A percentile compares a stretch with the other conserved stretches of the same genome.
These are phyloP conservation scores for Drosophila orosa DNA, from an alignment of 1,140 invertebrate genomes.

Conservation along the genomic window DNA sequence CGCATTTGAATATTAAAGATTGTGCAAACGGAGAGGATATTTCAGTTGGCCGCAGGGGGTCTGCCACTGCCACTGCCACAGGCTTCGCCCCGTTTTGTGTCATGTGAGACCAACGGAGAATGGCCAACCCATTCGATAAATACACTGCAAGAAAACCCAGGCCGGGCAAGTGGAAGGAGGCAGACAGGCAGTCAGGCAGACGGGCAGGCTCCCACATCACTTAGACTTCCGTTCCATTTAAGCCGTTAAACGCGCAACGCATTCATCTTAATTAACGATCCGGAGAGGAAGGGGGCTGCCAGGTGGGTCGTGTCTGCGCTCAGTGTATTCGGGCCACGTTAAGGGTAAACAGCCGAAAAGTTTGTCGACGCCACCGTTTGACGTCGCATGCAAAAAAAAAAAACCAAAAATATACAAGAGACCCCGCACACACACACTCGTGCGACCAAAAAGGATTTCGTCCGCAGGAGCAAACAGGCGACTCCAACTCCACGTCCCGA, in stretches of 20 bases:
- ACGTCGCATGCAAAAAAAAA: constrained; percentile 66
- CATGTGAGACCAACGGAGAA: constrained; percentile 21
- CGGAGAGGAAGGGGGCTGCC: not conserved
- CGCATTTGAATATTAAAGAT: constrained; percentile 79
- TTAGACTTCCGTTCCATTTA: constrained; percentile 73
- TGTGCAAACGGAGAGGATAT: constrained; percentile 43
- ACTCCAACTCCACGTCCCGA: constrained; percentile 3
- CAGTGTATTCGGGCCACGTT: constrained; percentile 19
- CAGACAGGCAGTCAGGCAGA: constrained; percentile 17
- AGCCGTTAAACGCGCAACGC: constrained; percentile 72
- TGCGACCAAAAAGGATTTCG: constrained; percentile 51
- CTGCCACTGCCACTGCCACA: not conserved
- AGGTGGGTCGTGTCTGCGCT: constrained; percentile 8
- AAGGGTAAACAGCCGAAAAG: constrained; percentile 63
- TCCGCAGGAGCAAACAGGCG: constrained; percentile 35
- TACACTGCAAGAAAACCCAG: constrained; percentile 59
- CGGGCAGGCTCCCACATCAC: constrained; percentile 28
- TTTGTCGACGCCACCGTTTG: constrained; percentile 55
- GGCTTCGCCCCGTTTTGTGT: constrained; percentile 31
- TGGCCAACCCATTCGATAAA: constrained; percentile 33
- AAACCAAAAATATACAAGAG: not conserved
- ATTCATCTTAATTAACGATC: constrained; percentile 78
- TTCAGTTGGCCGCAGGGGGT: constrained; percentile 45
- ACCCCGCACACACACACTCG: not conserved
- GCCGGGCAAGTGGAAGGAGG: not conserved